A percentile compares a stretch with the other conserved stretches of the same genome.
These are phyloP conservation scores for Schizopygopsis malacanthus DNA, from an alignment of 2,797 vertebrate species.

Conservation along the genomic window DNA sequence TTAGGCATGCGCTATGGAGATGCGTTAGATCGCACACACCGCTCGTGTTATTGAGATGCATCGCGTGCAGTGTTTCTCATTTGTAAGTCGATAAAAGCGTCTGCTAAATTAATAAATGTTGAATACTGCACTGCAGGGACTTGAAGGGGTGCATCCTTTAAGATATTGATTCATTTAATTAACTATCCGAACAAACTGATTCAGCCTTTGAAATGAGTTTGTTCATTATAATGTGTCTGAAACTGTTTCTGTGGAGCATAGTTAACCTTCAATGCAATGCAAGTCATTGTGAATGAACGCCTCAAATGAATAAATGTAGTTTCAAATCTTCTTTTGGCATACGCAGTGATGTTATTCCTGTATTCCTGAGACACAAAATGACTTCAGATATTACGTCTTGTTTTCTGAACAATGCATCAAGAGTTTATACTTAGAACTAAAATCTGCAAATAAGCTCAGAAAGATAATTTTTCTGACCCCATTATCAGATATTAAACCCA, in stretches of 20 bases:
- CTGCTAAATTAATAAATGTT: background rate
- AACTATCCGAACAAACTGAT: background rate
- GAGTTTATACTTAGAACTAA: too few relatives aligned
- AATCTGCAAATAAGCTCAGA: too few relatives aligned
- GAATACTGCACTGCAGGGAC: background rate
- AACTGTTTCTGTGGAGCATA: background rate
- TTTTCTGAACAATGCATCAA: too few relatives aligned
- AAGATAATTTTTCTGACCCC: too few relatives aligned
- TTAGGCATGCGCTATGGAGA: too few relatives aligned
- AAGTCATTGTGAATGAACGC: background rate
- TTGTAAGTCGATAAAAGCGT: background rate
- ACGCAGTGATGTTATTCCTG: too few relatives aligned
- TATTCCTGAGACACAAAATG: too few relatives aligned
- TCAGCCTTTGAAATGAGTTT: background rate
- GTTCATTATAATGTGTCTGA: background rate
- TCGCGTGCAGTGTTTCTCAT: background rate
- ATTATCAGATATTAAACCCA: too few relatives aligned
- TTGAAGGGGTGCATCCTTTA: too few relatives aligned
- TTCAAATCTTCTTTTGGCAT: too few relatives aligned
- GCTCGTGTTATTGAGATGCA: background rate
- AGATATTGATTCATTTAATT: background rate
- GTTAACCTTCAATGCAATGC: background rate
- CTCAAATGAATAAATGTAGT: background rate
- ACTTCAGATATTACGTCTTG: too few relatives aligned
- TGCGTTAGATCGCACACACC: too few relatives aligned